Evolutionary conservation across 2,888 invertebrate species (phyloP).

Genomic region (Neria commutata): DNA sequence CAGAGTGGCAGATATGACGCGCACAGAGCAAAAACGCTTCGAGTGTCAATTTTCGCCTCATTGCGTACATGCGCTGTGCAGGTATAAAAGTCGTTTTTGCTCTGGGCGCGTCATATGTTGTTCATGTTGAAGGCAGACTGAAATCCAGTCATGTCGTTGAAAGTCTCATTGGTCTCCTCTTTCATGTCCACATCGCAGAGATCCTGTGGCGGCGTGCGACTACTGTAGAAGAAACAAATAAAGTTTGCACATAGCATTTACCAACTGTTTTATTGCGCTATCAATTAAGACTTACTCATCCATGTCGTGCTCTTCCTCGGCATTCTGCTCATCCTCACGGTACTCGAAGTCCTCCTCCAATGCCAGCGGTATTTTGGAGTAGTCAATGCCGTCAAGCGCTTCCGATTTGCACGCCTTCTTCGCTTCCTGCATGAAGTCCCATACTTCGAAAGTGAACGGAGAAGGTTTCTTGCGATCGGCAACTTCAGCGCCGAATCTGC

Average conservation of each 20-base stretch:
- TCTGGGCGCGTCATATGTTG: too few relatives aligned
- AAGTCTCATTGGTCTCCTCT: constrained; percentile 53
- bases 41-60: too few relatives aligned
- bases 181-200: constrained; percentile 60
- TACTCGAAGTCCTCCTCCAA: constrained; percentile 59
- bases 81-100: too few relatives aligned
- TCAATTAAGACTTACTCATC: constrained; percentile 60
- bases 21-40: too few relatives aligned
- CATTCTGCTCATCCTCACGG: constrained; percentile 55
- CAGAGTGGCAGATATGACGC: constrained; percentile 60
- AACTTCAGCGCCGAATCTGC: constrained; percentile 59
- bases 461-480: constrained; percentile 62
- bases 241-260: too few relatives aligned
- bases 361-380: constrained; percentile 60
- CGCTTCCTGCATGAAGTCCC: constrained; percentile 63
- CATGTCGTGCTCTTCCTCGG: constrained; percentile 57
- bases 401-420: constrained; percentile 62
- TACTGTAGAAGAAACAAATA: too few relatives aligned
- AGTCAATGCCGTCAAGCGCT: constrained; percentile 61
- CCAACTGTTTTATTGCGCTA: neutral
- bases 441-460: constrained; percentile 62
- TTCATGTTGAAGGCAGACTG: constrained; percentile 59
- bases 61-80: too few relatives aligned
- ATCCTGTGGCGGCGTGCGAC: constrained; percentile 59
- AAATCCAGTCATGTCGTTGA: constrained; percentile 54